phyloP scores from a whole-genome alignment of 1,140 invertebrate species.

The Chlorops oryzae region DNA sequence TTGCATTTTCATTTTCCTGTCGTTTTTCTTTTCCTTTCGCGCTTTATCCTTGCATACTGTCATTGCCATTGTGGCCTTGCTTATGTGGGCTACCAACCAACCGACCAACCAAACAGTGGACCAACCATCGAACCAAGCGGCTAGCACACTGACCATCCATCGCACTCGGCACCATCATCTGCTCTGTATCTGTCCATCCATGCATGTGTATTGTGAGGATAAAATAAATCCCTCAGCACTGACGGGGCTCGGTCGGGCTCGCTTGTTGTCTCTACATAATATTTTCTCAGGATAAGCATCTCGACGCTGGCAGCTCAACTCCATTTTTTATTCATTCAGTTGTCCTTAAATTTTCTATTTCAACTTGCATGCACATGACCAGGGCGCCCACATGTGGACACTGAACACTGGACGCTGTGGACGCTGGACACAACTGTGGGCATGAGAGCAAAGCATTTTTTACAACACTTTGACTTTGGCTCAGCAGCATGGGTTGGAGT shows the following conservation, averaged over 20 bases:
- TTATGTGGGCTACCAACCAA: slow-evolving; percentile 11
- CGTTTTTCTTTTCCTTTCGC: not conserved
- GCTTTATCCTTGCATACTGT: not conserved
- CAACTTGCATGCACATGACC: slow-evolving; percentile 7
- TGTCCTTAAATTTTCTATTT: no score
- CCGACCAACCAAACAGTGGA: no score
- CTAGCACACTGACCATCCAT: not conserved
- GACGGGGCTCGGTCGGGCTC: not conserved
- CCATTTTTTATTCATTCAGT: no score
- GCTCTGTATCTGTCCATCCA: slow-evolving; percentile 1
- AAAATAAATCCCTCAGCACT: slow-evolving; percentile 12
- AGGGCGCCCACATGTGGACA: not conserved
- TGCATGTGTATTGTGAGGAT: slow-evolving; percentile 10
- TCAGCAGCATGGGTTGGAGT: no score
- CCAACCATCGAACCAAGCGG: slow-evolving; percentile 4
- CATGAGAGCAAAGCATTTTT: no score
- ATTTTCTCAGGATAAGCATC: slow-evolving; percentile 11
- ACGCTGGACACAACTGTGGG: not conserved
- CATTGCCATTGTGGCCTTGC: slow-evolving; percentile 12
- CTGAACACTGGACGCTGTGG: not conserved
- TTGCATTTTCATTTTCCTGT: not conserved
- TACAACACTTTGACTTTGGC: no score
- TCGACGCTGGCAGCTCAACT: not conserved
- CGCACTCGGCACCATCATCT: not conserved
- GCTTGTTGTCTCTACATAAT: not conserved